Evolutionary conservation across 1,140 invertebrate species (phyloP), one percentile per base, ranked within the genome.

Genomic region (Campoletis sonorensis): DNA sequence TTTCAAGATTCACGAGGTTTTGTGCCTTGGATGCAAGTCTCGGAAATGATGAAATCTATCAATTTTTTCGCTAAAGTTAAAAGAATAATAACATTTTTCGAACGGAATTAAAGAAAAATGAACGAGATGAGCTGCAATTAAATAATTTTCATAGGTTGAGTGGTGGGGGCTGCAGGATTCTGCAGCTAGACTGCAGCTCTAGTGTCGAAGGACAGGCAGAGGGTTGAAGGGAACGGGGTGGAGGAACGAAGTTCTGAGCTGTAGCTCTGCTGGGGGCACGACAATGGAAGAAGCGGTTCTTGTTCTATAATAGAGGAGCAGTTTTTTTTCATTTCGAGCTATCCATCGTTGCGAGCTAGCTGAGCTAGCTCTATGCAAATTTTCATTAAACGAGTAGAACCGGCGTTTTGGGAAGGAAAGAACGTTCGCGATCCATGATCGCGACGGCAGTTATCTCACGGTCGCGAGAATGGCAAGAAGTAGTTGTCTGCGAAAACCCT

Each of bases 281-380:
- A 92, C 90, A 91, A 91, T 88, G 84, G 86, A 82, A 84, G 86
- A 82, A 84, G 78, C 82, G 83, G 85, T 84, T 88, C 85, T 83
- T 82, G 84, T 86, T 84, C 15, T 33, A 84, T 83, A 89, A 86
- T 86, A 84, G 82, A 82, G n/a, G n/a, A 68, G 76, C 85, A 85
- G 86, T 77, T 87, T 88, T 89, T 88, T n/a, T n/a, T n/a, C n/a
- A n/a, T 73, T 84, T 83, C 83, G 67, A 81, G 78, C 85, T 87
- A 88, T 88, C 82, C 85, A 81, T 82, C 79, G 79, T 79, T 81
- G 84, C 70, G 77, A 72, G 70, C 84, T 79, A 64, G 73, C 72
- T 81, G n/a, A 87, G 83, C 87, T 87, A 91, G 91, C 91, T 92
- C 88, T 90, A 92, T 92, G 91, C 91, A 92, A 92, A 92, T 92